phyloP scores from a whole-genome alignment of 2,888 invertebrate species.

The Drosophila macrospina region DNA sequence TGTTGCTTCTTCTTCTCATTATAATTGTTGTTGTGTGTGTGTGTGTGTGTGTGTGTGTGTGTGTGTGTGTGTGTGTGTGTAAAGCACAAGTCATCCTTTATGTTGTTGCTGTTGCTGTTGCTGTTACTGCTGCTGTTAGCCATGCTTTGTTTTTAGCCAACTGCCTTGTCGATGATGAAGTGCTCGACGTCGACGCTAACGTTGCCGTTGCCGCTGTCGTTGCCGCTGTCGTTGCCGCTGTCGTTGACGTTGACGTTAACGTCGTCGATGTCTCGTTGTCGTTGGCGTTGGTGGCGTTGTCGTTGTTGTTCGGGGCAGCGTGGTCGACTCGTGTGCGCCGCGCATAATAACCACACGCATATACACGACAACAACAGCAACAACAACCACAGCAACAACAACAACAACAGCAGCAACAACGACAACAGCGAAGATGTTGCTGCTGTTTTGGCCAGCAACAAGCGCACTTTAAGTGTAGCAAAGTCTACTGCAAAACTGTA shows the following conservation, averaged over 20 bases:
- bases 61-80: constrained; percentile 9
- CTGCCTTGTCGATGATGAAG: constrained; percentile 75
- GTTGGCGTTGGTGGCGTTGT: constrained; percentile 27
- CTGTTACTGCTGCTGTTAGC: constrained; percentile 17
- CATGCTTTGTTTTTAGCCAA: constrained; percentile 75
- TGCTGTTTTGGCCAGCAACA: constrained; percentile 47
- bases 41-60: constrained; percentile 6
- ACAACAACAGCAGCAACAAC: constrained; percentile 11
- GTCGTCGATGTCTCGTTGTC: constrained; percentile 23
- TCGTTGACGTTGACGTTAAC: constrained; percentile 5
- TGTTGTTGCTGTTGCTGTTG: constrained; percentile 17
- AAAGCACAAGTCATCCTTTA: constrained; percentile 9
- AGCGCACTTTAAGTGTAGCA: constrained; percentile 75
- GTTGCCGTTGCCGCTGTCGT: too few relatives aligned
- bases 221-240: too few relatives aligned
- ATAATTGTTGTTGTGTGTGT: constrained; percentile 1
- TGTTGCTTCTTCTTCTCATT: background rate
- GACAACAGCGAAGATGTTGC: constrained; percentile 35
- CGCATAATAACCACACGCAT: constrained; percentile 74
- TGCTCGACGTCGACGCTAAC: constrained; percentile 51
- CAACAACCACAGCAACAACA: background rate
- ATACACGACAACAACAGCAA: constrained; percentile 40
- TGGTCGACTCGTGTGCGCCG: constrained; percentile 63
- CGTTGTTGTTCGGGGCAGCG: constrained; percentile 50
- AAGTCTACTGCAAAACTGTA: constrained; percentile 76